Percentiles rank a stretch among this genome's conserved stretches.
Conservation (phyloP, 1,140 invertebrate species). For the Drosophila ironensis region DNA sequence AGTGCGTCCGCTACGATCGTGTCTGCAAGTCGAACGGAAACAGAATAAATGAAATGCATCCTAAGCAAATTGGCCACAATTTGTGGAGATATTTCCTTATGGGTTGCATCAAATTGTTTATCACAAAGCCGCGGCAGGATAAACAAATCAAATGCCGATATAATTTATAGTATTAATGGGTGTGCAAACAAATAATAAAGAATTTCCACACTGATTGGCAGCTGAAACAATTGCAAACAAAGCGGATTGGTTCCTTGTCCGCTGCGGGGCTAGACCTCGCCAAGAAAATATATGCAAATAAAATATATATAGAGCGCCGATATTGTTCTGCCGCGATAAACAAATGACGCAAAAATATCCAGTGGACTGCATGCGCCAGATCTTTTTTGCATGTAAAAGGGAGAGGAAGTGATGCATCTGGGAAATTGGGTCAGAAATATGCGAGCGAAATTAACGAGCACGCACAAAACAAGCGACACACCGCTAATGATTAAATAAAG, state of each 20-base stretch:
- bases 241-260: slow-evolving; percentile 53
- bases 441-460: slow-evolving; percentile 40
- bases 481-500: slow-evolving; percentile 26
- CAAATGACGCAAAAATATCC: slow-evolving; percentile 62
- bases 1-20: slow-evolving; percentile 16
- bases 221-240: slow-evolving; percentile 48
- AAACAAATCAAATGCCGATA: slow-evolving; percentile 26
- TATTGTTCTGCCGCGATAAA: slow-evolving; percentile 46
- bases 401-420: slow-evolving; percentile 39
- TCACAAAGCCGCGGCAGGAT: slow-evolving; percentile 15
- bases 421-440: slow-evolving; percentile 69
- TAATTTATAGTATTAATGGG: slow-evolving; percentile 25
- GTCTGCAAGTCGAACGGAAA: slow-evolving; percentile 29
- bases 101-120: slow-evolving; percentile 42
- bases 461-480: background rate
- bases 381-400: slow-evolving; percentile 37
- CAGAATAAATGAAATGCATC: slow-evolving; percentile 4
- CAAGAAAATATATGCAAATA: background rate
- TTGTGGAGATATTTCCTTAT: slow-evolving; percentile 15
- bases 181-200: slow-evolving; percentile 36
- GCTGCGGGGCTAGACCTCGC: slow-evolving; percentile 30
- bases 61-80: too few relatives aligned
- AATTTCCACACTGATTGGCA: slow-evolving; percentile 15
- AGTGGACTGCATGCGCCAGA: slow-evolving; percentile 19
- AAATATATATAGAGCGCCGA: slow-evolving; percentile 31